phyloP scores from a whole-genome alignment of 2,888 invertebrate species.

The Hydriomena furcata region DNA sequence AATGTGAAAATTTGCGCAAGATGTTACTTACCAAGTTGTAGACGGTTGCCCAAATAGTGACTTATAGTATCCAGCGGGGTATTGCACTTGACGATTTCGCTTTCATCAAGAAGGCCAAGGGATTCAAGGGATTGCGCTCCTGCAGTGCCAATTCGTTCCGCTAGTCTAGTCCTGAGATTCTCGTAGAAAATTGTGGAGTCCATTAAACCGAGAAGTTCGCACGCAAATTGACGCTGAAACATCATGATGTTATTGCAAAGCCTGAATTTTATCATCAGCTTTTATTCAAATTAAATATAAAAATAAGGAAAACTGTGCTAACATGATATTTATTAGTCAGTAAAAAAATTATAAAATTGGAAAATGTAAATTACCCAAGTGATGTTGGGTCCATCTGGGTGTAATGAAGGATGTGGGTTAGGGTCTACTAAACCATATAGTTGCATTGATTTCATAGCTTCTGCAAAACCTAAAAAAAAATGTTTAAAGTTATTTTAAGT shows the following conservation, averaged over 20 bases:
- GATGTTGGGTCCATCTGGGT: constrained; percentile 96
- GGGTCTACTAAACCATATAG: constrained; percentile 94
- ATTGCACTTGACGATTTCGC: constrained; percentile 90
- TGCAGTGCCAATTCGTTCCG: constrained; percentile 89
- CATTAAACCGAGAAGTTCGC: constrained; percentile 92
- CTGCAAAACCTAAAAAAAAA: constrained; percentile 88
- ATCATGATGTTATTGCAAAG: too few species aligned
- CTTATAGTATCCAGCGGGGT: constrained; percentile 97
- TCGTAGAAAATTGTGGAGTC: constrained; percentile 96
- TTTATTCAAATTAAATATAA: too few species aligned
- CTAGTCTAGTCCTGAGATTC: constrained; percentile 92
- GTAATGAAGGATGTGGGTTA: constrained; percentile 94
- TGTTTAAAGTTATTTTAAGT: too few species aligned
- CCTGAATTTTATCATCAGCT: too few species aligned
- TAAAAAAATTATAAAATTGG: not conserved
- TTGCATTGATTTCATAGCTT: constrained; percentile 94
- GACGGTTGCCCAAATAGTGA: constrained; percentile 91
- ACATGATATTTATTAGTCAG: too few species aligned
- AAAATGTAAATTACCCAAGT: constrained; percentile 90
- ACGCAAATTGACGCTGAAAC: constrained; percentile 91
- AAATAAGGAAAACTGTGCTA: too few species aligned
- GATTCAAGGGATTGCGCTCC: constrained; percentile 91
- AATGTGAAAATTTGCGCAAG: too few species aligned
- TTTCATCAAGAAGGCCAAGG: constrained; percentile 94
- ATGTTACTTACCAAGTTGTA: constrained; percentile 87